Evolutionary conservation across 2,888 invertebrate species (phyloP).

Genomic region (Rhyacophila evoluta): DNA sequence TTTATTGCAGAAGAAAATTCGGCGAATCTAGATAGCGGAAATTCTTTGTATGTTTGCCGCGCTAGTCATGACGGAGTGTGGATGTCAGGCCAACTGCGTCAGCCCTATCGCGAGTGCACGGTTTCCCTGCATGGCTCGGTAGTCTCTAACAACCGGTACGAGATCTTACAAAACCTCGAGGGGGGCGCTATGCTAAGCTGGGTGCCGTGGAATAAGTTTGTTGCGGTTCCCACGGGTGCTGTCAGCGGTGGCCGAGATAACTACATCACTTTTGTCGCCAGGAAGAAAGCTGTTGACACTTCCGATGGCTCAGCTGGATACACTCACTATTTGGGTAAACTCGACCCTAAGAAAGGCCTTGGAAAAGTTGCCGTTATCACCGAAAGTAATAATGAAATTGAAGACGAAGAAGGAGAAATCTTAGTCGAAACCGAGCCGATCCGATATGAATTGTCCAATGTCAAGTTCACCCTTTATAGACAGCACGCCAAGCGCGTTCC

Average conservation of each 20-base stretch:
- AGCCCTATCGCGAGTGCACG: constrained; percentile 73
- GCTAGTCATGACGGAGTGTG: constrained; percentile 78
- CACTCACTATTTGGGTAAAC: constrained; percentile 77
- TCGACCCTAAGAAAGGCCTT: constrained; percentile 74
- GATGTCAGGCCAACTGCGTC: constrained; percentile 78
- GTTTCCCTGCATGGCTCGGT: constrained; percentile 73
- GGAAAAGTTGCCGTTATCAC: constrained; percentile 79
- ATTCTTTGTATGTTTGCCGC: constrained; percentile 79
- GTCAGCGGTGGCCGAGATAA: constrained; percentile 70
- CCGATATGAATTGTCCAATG: constrained; percentile 78
- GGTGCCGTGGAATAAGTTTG: constrained; percentile 80
- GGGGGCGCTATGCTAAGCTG: constrained; percentile 82
- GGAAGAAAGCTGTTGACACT: constrained; percentile 62
- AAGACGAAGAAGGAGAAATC: constrained; percentile 74
- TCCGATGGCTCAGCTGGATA: constrained; percentile 59
- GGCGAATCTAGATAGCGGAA: constrained; percentile 41
- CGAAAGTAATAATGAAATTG: constrained; percentile 70
- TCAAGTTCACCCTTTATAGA: constrained; percentile 72
- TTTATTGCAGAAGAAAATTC: constrained; percentile 13
- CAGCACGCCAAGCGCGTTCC: constrained; percentile 68
- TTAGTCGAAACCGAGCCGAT: constrained; percentile 85
- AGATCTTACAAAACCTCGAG: constrained; percentile 82
- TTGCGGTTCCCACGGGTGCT: constrained; percentile 75
- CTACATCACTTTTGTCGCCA: constrained; percentile 63
- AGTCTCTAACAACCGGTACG: constrained; percentile 73